A percentile compares a stretch with the other conserved stretches of the same genome.
Conservation (phyloP, 2,113 vertebrate genomes). For the Dascyllus trimaculatus region DNA sequence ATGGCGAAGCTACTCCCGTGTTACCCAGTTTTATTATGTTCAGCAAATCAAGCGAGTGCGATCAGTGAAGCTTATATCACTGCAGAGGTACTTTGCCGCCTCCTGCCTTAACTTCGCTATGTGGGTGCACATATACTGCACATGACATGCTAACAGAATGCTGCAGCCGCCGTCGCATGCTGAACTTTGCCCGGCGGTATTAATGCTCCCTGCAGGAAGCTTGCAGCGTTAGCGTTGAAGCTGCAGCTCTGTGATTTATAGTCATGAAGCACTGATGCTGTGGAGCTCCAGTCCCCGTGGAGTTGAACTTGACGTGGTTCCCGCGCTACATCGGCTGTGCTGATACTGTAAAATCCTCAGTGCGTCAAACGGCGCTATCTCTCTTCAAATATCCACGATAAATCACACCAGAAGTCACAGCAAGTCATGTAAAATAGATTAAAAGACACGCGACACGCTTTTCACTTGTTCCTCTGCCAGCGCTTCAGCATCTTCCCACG, state of each 20-base stretch:
- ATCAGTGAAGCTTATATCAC: conserved; percentile 5
- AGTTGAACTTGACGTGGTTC: background rate
- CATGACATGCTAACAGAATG: background rate
- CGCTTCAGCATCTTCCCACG: conserved; percentile 12
- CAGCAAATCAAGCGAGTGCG: background rate
- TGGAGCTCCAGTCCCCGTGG: conserved; percentile 22
- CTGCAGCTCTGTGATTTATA: conserved; percentile 42
- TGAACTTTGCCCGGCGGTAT: conserved; percentile 17
- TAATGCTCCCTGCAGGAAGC: conserved; percentile 17
- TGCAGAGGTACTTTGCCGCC: background rate
- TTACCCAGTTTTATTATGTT: background rate
- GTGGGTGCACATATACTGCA: background rate
- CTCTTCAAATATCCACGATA: conserved; percentile 22
- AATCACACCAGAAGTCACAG: conserved; percentile 22
- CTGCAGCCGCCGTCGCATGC: background rate
- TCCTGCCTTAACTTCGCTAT: background rate
- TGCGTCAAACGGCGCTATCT: background rate
- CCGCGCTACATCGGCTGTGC: background rate
- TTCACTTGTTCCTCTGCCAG: conserved; percentile 20
- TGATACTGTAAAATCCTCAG: conserved; percentile 41
- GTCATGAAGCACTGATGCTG: conserved; percentile 10
- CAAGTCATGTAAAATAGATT: conserved; percentile 47
- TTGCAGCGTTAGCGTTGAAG: background rate
- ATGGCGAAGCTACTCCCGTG: background rate
- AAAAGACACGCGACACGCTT: conserved; percentile 18